Evolutionary conservation across 2,888 invertebrate genomes (phyloP).

Genomic region (Zygogramma bicolorata): DNA sequence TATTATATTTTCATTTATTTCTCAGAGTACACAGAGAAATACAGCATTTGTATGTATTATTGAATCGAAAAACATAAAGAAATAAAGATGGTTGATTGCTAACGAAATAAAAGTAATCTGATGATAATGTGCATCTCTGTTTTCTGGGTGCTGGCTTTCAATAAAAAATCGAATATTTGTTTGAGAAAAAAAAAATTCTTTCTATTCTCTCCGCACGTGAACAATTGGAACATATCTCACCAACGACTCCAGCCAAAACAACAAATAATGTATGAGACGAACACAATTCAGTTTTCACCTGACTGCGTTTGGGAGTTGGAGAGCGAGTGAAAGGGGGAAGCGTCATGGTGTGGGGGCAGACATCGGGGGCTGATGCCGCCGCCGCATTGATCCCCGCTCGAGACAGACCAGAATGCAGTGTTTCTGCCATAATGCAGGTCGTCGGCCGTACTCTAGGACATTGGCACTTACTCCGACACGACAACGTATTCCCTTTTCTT

Average conservation of each 20-base stretch:
- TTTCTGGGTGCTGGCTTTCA: too few relatives aligned
- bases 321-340: background rate
- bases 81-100: too few relatives aligned
- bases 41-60: too few relatives aligned
- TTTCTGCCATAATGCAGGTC: conserved; percentile 62
- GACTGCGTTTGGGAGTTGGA: background rate
- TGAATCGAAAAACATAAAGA: too few relatives aligned
- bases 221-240: background rate
- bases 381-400: conserved; percentile 70
- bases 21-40: too few relatives aligned
- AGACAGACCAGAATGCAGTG: conserved; percentile 65
- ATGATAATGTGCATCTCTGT: too few relatives aligned
- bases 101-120: too few relatives aligned
- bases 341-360: conserved; percentile 68
- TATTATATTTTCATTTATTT: too few relatives aligned
- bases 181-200: too few relatives aligned
- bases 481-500: conserved; percentile 7
- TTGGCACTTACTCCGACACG: conserved; percentile 52
- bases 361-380: conserved; percentile 69
- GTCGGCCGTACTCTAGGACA: conserved; percentile 62
- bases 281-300: conserved; percentile 27
- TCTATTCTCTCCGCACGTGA: too few relatives aligned
- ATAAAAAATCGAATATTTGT: too few relatives aligned
- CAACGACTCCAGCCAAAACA: conserved; percentile 11
- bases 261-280: conserved; percentile 13